Base-by-base conservation (phyloP, 1,140 invertebrate species). In the Camponotus vicinus region DNA sequence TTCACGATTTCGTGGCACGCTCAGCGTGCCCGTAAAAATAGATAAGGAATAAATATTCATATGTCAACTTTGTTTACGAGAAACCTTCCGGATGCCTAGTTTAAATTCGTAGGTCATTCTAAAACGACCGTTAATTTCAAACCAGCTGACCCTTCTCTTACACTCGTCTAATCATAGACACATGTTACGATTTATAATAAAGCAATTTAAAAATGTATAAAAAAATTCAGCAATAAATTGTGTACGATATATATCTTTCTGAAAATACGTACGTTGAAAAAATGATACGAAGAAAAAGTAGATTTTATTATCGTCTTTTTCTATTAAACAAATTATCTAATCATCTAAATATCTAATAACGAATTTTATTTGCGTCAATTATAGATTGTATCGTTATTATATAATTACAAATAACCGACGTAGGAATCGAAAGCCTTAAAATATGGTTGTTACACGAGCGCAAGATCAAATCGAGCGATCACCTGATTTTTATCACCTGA, bases 1-100 rank as follows among this genome's bases (percentile, higher is more conserved):
- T 18, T 18, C 78, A 37, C 52, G 27, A 61, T 73, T 73, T 75
- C 79, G 18, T 21, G 40, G 67, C 79, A 61, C 7, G 34, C 34
- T 75, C 57, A 27, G 3, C 40, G 18, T 15, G 7, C 40, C 15
- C 3, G 40, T 75, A 75, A 83, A 75, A 75, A 61, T 63, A 83
- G 79, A 83, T 45, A 45, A 61, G 3, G 79, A 18, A 75, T 73
- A 57, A 73, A 75, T 83, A 83, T 75, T 59, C 55, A 45, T 52
- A 37, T 15, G 79, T 5, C 37, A 55, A 61, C 79, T 75, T 49
- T 82, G 55, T 82, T 83, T 75, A 75, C 57, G 40, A 73, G 27
- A 32, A 45, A 73, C 45, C n/a, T 83, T 49, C 34, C 55, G 40
- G 18, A 37, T 71, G 37, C 8, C 11, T 61, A 63, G 27, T 83